A percentile compares a stretch with the other conserved stretches of the same genome.
Conservation (phyloP, 2,888 invertebrate genomes). For the Amiota mariae region DNA sequence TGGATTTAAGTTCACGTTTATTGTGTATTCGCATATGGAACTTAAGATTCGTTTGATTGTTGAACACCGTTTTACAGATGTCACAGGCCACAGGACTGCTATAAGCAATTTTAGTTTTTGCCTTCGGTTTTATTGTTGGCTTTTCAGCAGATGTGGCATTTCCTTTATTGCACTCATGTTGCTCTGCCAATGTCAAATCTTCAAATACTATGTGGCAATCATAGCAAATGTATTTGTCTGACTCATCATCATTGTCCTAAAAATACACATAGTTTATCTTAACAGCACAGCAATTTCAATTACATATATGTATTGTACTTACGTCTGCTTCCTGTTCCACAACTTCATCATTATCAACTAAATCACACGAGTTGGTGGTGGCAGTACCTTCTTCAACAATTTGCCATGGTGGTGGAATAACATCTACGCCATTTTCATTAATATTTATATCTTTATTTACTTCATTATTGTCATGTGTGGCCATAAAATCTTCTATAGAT, state of each 20-base stretch:
- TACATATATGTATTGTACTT: background rate
- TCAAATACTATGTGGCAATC: slow-evolving; percentile 63
- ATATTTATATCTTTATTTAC: background rate
- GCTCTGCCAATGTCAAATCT: slow-evolving; percentile 58
- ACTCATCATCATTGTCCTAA: slow-evolving; percentile 23
- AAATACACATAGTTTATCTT: background rate
- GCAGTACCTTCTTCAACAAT: background rate
- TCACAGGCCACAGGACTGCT: slow-evolving; percentile 73
- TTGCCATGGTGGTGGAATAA: background rate
- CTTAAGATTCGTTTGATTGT: slow-evolving; percentile 77
- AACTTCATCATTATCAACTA: background rate
- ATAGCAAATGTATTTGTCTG: slow-evolving; percentile 62
- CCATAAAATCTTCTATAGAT: slow-evolving; percentile 42
- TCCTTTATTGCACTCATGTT: slow-evolving; percentile 50
- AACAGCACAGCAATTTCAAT: background rate
- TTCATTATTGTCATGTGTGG: slow-evolving; percentile 15
- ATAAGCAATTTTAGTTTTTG: background rate
- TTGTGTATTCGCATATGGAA: slow-evolving; percentile 85
- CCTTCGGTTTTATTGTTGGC: slow-evolving; percentile 12
- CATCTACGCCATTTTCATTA: background rate
- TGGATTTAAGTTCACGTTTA: slow-evolving; percentile 75
- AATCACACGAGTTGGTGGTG: background rate
- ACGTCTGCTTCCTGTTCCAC: background rate
- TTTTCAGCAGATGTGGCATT: slow-evolving; percentile 31
- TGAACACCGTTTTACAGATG: slow-evolving; percentile 81